Evolutionary conservation across 2,888 invertebrate species (phyloP).

Genomic region (Calliopum simillimum): DNA sequence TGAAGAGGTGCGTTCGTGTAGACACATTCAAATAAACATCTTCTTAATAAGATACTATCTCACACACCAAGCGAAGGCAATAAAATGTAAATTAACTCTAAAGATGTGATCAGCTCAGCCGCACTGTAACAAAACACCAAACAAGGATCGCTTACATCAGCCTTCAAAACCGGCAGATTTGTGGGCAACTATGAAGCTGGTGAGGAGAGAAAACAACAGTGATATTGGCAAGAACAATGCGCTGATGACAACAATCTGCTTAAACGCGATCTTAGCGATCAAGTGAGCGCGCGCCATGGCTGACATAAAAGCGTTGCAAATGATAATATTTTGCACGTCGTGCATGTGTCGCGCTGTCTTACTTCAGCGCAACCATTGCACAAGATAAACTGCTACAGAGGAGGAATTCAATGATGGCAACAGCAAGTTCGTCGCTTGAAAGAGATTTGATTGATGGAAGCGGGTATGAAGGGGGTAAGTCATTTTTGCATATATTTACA

Average conservation of each 20-base stretch:
- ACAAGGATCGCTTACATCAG: not conserved
- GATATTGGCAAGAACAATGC: too few relatives aligned
- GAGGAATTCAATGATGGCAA: not conserved
- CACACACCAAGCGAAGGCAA: not conserved
- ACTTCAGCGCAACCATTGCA: too few relatives aligned
- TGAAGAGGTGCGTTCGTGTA: not conserved
- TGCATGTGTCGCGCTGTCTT: not conserved
- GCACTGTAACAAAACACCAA: not conserved
- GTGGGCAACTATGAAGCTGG: too few relatives aligned
- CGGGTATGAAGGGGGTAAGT: not conserved
- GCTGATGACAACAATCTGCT: too few relatives aligned
- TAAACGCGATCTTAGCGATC: not conserved
- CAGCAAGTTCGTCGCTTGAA: constrained; percentile 14
- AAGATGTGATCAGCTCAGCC: constrained; percentile 13
- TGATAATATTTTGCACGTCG: not conserved
- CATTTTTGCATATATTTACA: not conserved
- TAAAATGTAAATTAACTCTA: constrained; percentile 27
- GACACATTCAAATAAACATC: too few relatives aligned
- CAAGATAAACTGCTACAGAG: too few relatives aligned
- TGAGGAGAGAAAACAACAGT: too few relatives aligned
- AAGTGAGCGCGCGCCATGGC: not conserved
- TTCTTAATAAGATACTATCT: too few relatives aligned
- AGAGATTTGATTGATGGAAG: constrained; percentile 31
- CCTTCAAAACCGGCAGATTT: not conserved
- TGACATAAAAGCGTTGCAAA: constrained; percentile 4